A percentile compares a stretch with the other conserved stretches of the same genome.
These are phyloP conservation scores for Bhutanitis thaidina DNA, from an alignment of 2,888 invertebrate genomes.

Conservation along the genomic window DNA sequence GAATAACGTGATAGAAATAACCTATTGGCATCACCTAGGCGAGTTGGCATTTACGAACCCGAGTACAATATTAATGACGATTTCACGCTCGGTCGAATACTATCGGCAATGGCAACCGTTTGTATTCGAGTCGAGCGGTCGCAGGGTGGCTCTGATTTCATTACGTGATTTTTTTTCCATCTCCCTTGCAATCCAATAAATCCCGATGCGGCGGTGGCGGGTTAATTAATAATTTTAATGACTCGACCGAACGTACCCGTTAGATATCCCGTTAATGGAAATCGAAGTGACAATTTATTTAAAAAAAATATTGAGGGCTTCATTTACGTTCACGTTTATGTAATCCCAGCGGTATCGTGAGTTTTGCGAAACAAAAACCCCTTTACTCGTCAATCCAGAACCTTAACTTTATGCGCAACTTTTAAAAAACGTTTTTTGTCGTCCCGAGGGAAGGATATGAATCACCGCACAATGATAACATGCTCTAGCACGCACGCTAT, in stretches of 20 bases:
- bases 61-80: conserved; percentile 61
- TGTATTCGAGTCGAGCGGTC: conserved; percentile 43
- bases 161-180: conserved; percentile 63
- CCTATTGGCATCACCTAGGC: conserved; percentile 9
- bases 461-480: conserved; percentile 13
- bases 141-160: conserved; percentile 61
- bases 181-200: conserved; percentile 63
- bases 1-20: conserved; percentile 19
- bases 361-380: conserved; percentile 17
- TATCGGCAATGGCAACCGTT: conserved; percentile 48
- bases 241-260: conserved; percentile 31
- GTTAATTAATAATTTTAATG: conserved; percentile 76
- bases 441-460: conserved; percentile 14
- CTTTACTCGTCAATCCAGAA: conserved; percentile 18
- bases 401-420: conserved; percentile 17
- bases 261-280: conserved; percentile 36
- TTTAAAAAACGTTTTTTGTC: conserved; percentile 15
- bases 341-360: conserved; percentile 16
- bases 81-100: conserved; percentile 53
- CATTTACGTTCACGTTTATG: conserved; percentile 16
- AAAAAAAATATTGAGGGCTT: conserved; percentile 16
- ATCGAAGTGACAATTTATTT: conserved; percentile 37
- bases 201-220: conserved; percentile 51
- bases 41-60: conserved; percentile 31
- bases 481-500: conserved; percentile 5